Conservation (phyloP, 2,888 invertebrate genomes). For the Tromatobia lineatoria region DNA sequence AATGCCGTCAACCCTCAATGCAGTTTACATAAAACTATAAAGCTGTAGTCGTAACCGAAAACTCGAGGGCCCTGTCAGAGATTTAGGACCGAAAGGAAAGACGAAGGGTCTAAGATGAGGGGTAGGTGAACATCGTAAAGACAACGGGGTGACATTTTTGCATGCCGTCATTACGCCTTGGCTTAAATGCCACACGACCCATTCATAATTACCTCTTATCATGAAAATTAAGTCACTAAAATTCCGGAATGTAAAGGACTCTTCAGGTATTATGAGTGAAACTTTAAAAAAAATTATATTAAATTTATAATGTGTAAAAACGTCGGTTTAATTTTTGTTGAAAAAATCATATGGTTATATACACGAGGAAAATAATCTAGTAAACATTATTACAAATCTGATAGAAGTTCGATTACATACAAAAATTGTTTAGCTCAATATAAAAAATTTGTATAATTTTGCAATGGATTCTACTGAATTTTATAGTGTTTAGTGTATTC, state of each 20-base stretch:
- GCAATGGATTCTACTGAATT: too few relatives aligned
- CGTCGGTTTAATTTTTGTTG: background rate
- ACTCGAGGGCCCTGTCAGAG: constrained; percentile 61
- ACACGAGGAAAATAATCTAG: background rate
- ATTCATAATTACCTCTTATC: constrained; percentile 59
- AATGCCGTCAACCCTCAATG: constrained; percentile 72
- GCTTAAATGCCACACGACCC: constrained; percentile 77
- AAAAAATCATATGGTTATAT: background rate
- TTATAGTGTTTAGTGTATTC: too few relatives aligned
- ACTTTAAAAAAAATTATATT: background rate
- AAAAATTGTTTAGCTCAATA: too few relatives aligned
- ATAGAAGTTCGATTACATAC: too few relatives aligned
- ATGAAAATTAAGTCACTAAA: constrained; percentile 63
- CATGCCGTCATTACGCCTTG: constrained; percentile 55
- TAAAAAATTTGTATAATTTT: too few relatives aligned
- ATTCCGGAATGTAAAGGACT: constrained; percentile 37
- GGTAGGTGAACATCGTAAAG: constrained; percentile 62
- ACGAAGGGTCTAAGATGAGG: constrained; percentile 35
- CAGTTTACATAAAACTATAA: constrained; percentile 85
- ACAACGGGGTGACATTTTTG: constrained; percentile 64
- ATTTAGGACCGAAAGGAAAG: constrained; percentile 32
- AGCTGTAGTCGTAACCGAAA: constrained; percentile 80
- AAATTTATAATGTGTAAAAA: background rate
- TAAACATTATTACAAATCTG: too few relatives aligned
- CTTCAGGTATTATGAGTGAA: constrained; percentile 6